Evolutionary conservation across 2,888 invertebrate genomes (phyloP).

Genomic region (Xanthia togata): DNA sequence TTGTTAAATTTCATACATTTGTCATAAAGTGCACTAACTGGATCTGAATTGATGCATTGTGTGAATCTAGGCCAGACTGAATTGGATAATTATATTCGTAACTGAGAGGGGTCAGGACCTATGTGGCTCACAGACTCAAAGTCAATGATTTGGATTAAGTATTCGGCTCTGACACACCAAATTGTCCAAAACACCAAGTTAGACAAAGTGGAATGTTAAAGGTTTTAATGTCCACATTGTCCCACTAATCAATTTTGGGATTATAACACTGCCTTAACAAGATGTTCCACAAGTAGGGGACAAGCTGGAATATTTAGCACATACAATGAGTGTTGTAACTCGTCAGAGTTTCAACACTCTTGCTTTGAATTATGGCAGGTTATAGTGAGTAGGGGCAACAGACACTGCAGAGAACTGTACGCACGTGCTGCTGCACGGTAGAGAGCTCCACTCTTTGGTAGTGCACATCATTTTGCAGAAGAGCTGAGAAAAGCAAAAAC

Average conservation of each 20-base stretch:
- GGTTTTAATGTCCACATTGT: background rate
- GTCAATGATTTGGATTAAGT: background rate
- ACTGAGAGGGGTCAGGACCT: background rate
- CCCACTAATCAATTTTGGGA: too few relatives aligned
- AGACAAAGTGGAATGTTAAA: background rate
- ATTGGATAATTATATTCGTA: slow-evolving; percentile 33
- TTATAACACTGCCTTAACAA: background rate
- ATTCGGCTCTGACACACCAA: background rate
- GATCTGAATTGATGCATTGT: slow-evolving; percentile 28
- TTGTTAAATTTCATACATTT: slow-evolving; percentile 16
- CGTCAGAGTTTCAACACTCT: too few relatives aligned
- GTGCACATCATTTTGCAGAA: background rate
- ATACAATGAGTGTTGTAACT: background rate
- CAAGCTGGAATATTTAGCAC: background rate
- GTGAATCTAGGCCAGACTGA: slow-evolving; percentile 12
- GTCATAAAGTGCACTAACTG: slow-evolving; percentile 28
- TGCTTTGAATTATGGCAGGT: too few relatives aligned
- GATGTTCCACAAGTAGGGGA: background rate
- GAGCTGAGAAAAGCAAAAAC: background rate
- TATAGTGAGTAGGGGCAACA: background rate
- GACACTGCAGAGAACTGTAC: too few relatives aligned
- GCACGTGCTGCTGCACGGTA: too few relatives aligned
- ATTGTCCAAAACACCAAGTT: background rate
- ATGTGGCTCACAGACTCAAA: background rate
- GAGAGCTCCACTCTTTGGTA: too few relatives aligned